Evolutionary conservation across 2,113 vertebrate genomes (phyloP).

Genomic region (Rhea americana): DNA sequence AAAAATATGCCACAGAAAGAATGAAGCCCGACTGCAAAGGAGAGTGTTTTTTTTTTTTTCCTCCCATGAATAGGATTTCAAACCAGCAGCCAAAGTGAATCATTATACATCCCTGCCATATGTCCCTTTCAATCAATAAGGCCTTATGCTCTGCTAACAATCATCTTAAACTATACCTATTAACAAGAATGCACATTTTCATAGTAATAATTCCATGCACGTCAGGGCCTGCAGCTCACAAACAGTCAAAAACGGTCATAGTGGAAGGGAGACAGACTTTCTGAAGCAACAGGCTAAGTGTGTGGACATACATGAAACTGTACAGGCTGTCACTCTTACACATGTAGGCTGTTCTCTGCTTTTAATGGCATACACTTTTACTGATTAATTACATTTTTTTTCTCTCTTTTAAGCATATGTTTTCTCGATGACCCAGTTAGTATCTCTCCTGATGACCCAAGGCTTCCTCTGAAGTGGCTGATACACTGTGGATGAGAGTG

Average conservation of each 20-base stretch:
- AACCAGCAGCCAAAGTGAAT: constrained; percentile 69
- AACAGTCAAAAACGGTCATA: constrained; percentile 19
- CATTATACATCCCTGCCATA: constrained; percentile 71
- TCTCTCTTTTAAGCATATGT: not conserved
- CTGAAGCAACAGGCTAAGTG: not conserved
- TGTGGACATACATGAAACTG: constrained; percentile 42
- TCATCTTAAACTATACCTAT: constrained; percentile 68
- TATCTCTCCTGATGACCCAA: not conserved
- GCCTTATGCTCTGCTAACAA: constrained; percentile 73
- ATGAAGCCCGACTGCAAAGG: constrained; percentile 61
- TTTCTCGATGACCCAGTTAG: not conserved
- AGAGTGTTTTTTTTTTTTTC: not conserved
- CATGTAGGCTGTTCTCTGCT: constrained; percentile 38
- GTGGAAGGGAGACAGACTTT: constrained; percentile 33
- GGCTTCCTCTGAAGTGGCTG: not conserved
- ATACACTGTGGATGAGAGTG: not conserved
- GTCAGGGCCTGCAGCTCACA: constrained; percentile 23
- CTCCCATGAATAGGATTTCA: constrained; percentile 45
- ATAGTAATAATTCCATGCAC: constrained; percentile 46
- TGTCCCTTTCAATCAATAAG: constrained; percentile 73
- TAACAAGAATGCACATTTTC: constrained; percentile 66
- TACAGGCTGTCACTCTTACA: constrained; percentile 59
- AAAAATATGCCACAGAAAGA: constrained; percentile 53
- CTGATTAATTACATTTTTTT: not conserved
- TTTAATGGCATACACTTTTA: constrained; percentile 31